Base-by-base conservation (phyloP, 2,113 vertebrate species). In the Zosterops japonicus region DNA sequence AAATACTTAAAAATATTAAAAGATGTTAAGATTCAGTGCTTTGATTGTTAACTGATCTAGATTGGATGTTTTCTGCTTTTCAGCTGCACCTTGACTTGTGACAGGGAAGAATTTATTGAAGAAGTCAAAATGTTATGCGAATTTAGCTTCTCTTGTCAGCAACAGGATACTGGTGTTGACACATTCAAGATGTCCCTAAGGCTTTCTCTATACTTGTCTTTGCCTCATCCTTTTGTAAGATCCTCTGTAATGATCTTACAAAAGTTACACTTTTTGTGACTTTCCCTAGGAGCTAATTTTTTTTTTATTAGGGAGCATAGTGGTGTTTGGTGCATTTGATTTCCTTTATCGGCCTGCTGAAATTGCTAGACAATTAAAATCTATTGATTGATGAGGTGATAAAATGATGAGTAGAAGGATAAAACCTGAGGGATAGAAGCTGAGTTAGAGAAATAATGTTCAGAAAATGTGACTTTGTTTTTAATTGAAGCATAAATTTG, bases 401-500 rank as follows among this genome's bases (percentile, higher is more conserved):
- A 96, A 97, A 97, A 94, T 22, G 9, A 97, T 8, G 18, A 89
- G 79, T 35, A 93, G 68, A 95, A 91, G 42, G n/a, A 87, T 82
- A 95, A 94, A 97, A 76, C 25, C 60, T 74, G 64, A 89, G 86
- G 93, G 39, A 92, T 12, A 95, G 79, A 96, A 95, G 60, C 65
- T 41, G 65, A 94, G 9, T 69, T 95, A 96, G 80, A 91, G 59
- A 96, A 97, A 97, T 89, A 83, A 97, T 96, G 15, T 79, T 92
- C 5, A 8, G 53, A 82, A 94, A 83, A 96, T 95, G 59, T 88
- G 77, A 88, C 65, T 93, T 76, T 3, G 6, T 52, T 96, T 93
- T 96, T 96, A 97, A 97, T 85, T 96, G 95, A 96, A 97, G 89
- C 93, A 96, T 96, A 95, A 92, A 97, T 98, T 97, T 96, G 27